Conservation (phyloP, 2,113 vertebrate genomes). For the Cnemophilus loriae region DNA sequence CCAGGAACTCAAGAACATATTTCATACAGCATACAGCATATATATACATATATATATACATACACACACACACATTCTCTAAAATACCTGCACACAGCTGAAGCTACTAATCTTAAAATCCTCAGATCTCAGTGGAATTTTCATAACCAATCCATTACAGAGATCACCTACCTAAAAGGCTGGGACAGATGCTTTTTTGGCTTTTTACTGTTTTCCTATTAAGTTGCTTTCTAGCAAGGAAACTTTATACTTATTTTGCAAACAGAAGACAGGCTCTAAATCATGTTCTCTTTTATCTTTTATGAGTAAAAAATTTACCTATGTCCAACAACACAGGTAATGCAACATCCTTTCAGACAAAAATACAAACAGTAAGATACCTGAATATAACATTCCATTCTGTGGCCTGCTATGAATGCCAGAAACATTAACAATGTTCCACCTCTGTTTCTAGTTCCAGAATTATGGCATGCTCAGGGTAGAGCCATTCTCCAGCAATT, state of each 20-base stretch:
- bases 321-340: neutral
- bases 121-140: neutral
- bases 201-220: neutral
- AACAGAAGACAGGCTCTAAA: neutral
- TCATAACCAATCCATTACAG: neutral
- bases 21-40: neutral
- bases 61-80: neutral
- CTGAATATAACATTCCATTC: neutral
- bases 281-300: neutral
- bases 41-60: too few relatives aligned
- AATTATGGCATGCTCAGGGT: neutral
- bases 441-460: neutral
- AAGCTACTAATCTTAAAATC: neutral
- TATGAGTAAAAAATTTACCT: neutral
- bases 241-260: neutral
- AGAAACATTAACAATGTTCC: neutral
- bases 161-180: neutral
- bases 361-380: neutral
- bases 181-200: neutral
- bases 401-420: neutral
- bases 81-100: neutral
- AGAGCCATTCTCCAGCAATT: neutral
- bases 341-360: neutral
- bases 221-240: neutral
- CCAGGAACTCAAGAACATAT: neutral